phyloP scores from a whole-genome alignment of 2,888 invertebrate species.

The Phoronis australis region DNA sequence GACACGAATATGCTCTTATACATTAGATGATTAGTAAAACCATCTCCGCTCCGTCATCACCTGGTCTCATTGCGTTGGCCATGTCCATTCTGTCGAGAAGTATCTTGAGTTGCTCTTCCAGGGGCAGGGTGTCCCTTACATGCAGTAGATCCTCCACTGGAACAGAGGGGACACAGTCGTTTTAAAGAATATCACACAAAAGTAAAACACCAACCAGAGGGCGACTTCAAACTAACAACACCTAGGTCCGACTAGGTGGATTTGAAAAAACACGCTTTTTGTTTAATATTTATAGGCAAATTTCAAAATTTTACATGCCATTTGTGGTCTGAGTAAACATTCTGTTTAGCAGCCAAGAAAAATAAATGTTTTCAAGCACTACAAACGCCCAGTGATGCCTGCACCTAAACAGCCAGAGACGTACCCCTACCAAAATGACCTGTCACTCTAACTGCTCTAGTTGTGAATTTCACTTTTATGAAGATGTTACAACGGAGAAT shows the following conservation, averaged over 20 bases:
- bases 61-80: conserved; percentile 52
- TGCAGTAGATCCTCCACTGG: no score
- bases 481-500: no score
- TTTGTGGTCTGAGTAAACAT: no score
- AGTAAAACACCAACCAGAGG: neutral
- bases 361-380: no score
- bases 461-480: no score
- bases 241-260: neutral
- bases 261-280: neutral
- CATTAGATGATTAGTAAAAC: neutral
- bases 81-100: conserved; percentile 63
- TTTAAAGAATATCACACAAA: neutral
- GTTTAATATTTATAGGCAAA: neutral
- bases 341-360: no score
- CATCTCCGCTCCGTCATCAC: neutral
- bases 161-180: neutral
- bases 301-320: no score
- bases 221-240: neutral
- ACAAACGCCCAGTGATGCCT: no score
- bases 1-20: neutral
- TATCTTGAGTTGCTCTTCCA: conserved; percentile 55
- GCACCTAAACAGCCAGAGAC: no score
- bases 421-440: no score
- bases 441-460: no score
- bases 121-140: conserved; percentile 28